Evolutionary conservation across 2,113 vertebrate species (phyloP), one percentile per base, ranked within the genome.

Genomic region (Gallinago media): DNA sequence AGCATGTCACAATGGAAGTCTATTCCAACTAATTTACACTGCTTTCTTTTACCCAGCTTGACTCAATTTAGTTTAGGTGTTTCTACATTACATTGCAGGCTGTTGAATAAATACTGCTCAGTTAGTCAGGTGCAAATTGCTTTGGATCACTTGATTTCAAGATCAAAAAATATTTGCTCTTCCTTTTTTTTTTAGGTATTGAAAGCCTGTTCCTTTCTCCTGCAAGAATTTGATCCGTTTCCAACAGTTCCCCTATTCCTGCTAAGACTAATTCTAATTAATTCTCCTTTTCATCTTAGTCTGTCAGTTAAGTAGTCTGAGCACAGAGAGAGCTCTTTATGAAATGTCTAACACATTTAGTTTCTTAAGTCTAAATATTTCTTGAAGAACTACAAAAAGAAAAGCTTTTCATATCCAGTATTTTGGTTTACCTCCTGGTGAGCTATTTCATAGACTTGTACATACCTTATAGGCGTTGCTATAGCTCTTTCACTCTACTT

Each of bases 91-190:
- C 25, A 34, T 31, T 81, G 65, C 22, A 58, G 42, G 26, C 49
- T 49, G 26, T 21, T 54, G 32, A 73, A 63, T 65, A 74, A 72
- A 82, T 38, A 54, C 14, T 84, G 12, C 11, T 56, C 72, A 50
- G 46, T 5, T 77, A 47, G 59, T 77, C 71, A 92, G 59, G 92
- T 83, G 85, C n/a, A 92, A 94, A 92, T 91, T 85, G 26, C 74
- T 94, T 85, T 70, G 55, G 32, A 79, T 88, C 27, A 31, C 5
- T 38, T 77, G 50, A 89, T 94, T 80, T 63, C n/a, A 83, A 74
- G 59, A 95, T 94, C 27, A 95, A 93, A 96, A 94, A 88, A 23
- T 8, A 8, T 63, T 94, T 85, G 14, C 12, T 85, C 46, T 62
- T 86, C 21, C 18, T 52, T 74, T 59, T 40, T 40, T 36, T 88